Percentiles rank a stretch among this genome's conserved stretches.
Conservation (phyloP, 2,888 invertebrate species). For the Argynnis bischoffii region DNA sequence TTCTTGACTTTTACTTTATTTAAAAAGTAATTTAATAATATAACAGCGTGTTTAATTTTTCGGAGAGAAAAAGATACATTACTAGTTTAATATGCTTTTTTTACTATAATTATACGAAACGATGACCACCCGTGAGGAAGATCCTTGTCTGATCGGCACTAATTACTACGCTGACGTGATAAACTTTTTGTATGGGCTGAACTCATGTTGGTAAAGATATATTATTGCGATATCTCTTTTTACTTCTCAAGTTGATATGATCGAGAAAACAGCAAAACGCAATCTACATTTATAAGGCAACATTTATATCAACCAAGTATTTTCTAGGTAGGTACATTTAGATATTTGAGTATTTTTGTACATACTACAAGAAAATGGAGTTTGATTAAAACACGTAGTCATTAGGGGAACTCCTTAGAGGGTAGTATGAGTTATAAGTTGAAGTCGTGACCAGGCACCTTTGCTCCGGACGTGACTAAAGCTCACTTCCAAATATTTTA, state of each 20-base stretch:
- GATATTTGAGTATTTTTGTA: neutral
- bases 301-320: neutral
- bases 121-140: too few species aligned
- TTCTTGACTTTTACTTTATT: neutral
- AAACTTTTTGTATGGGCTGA: too few species aligned
- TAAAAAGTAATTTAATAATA: too few species aligned
- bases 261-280: neutral
- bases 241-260: too few species aligned
- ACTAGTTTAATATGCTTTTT: too few species aligned
- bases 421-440: slow-evolving; percentile 35
- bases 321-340: neutral
- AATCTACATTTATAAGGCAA: neutral
- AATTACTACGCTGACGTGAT: too few species aligned
- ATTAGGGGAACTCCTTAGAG: slow-evolving; percentile 26
- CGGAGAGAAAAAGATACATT: too few species aligned
- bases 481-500: slow-evolving; percentile 29
- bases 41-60: too few species aligned
- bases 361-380: slow-evolving; percentile 32
- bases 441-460: slow-evolving; percentile 35
- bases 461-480: slow-evolving; percentile 31
- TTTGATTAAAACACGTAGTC: slow-evolving; percentile 36
- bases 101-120: too few species aligned
- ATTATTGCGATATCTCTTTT: too few species aligned
- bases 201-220: too few species aligned
- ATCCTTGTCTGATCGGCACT: too few species aligned